Evolutionary conservation across 2,797 vertebrate genomes (phyloP), one percentile per base, ranked within the genome.

Genomic region (Parambassis ranga): DNA sequence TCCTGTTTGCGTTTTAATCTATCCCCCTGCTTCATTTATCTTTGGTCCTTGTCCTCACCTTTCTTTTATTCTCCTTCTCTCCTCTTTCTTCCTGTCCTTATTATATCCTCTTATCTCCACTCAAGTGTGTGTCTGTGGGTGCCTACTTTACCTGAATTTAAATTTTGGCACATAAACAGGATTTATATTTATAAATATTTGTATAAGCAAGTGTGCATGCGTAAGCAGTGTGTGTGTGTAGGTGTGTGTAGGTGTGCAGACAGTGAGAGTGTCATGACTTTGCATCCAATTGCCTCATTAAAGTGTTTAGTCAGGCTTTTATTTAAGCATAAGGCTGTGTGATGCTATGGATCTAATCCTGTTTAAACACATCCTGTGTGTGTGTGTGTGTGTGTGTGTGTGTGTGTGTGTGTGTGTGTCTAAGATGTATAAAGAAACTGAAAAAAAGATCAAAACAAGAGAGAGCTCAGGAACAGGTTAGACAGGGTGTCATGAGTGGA

Each of bases 221-320:
- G 38, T 31, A 56, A 59, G 22, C 13, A 24, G 49, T 57, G 26
- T 15, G 24, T 27, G 31, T 28, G 31, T 44, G 43, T 22, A 57
- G 47, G 16, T 26, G 18, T 49, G 33, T 35, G 41, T 38, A 27
- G 10, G 7, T n/a, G 9, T 4, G 6, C 6, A 18, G 9, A 10
- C 19, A 36, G 5, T 22, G 2, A 68, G 10, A 19, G 24, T 30
- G 6, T 62, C 50, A 60, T 74, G 81, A 62, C 62, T 81, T 63
- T 80, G 67, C 77, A 77, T 81, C 74, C 42, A 48, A 7, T 69
- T 60, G 22, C 36, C 52, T 84, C 66, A 77, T 71, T 79, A 71
- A 38, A 46, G 59, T 57, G 52, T 76, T 79, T 47, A 77, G 39
- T 56, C 39, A 59, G 58, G 60, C 44, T 31, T 66, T 49, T 57